Evolutionary conservation across 2,797 vertebrate species (phyloP).

Genomic region (Sciurus carolinensis): DNA sequence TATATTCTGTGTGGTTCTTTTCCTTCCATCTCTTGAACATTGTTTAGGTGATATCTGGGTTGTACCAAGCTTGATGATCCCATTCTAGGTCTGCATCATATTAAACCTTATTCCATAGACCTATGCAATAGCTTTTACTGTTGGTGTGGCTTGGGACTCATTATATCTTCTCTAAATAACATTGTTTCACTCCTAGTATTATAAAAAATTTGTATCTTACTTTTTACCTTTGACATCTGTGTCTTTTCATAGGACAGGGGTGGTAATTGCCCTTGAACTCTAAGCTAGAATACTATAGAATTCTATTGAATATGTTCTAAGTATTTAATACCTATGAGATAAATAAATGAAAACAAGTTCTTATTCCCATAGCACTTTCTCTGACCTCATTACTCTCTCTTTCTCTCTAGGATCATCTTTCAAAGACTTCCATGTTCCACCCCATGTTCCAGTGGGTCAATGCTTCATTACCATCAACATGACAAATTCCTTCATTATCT

Average conservation of each 20-base stretch:
- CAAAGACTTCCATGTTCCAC: neutral
- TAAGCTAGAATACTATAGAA: neutral
- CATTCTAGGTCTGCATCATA: neutral
- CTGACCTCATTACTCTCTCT: neutral
- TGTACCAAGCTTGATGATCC: neutral
- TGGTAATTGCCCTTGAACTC: neutral
- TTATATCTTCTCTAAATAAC: neutral
- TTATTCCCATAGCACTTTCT: neutral
- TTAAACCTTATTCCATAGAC: neutral
- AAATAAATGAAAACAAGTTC: neutral
- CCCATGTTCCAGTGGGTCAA: neutral
- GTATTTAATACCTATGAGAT: neutral
- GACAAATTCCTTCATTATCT: neutral
- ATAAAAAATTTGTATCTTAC: neutral
- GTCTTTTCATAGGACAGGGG: neutral
- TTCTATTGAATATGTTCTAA: neutral
- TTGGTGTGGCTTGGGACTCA: neutral
- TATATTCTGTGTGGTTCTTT: neutral
- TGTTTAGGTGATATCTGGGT: rapidly evolving
- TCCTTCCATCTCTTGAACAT: neutral
- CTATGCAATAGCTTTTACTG: neutral
- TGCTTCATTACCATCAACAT: neutral
- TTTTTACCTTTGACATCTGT: neutral
- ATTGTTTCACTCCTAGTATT: neutral
- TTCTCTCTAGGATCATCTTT: neutral